Percentiles rank a stretch among this genome's conserved stretches.
phyloP scores from a whole-genome alignment of 2,797 vertebrate species.

The Tinamus major region DNA sequence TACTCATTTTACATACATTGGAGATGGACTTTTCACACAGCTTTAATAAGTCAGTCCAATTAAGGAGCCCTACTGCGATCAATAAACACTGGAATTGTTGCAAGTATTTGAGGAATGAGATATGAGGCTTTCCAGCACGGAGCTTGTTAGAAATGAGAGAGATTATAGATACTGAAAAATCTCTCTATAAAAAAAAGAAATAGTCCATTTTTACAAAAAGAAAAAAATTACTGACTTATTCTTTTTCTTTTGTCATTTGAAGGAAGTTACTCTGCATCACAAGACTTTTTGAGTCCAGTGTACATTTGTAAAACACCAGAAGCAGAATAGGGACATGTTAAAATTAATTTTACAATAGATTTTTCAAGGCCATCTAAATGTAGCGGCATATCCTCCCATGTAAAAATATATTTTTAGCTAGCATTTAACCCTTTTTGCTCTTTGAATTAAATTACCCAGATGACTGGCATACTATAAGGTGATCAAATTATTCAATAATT shows the following conservation, averaged over 20 bases:
- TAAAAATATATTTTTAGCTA: background rate
- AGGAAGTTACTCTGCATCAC: background rate
- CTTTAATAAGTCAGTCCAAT: background rate
- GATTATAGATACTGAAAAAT: background rate
- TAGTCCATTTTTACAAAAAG: background rate
- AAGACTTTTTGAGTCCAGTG: background rate
- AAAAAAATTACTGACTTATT: background rate
- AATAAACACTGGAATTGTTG: conserved; percentile 7
- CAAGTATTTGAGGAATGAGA: background rate
- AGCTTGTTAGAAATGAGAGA: background rate
- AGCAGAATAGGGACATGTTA: background rate
- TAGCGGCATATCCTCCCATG: background rate
- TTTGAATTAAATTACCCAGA: background rate
- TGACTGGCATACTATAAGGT: background rate
- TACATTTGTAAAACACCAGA: background rate
- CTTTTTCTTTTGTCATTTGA: background rate
- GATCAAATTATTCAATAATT: background rate
- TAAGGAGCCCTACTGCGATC: background rate
- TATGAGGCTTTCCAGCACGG: background rate
- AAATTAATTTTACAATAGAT: background rate
- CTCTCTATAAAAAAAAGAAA: background rate
- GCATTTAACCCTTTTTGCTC: background rate
- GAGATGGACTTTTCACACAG: background rate
- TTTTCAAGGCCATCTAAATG: conserved; percentile 3
- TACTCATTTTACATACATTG: background rate